A percentile compares a stretch with the other conserved stretches of the same genome.
Evolutionary conservation across 2,797 vertebrate species (phyloP).

Genomic region (Phrynocephalus forsythii): DNA sequence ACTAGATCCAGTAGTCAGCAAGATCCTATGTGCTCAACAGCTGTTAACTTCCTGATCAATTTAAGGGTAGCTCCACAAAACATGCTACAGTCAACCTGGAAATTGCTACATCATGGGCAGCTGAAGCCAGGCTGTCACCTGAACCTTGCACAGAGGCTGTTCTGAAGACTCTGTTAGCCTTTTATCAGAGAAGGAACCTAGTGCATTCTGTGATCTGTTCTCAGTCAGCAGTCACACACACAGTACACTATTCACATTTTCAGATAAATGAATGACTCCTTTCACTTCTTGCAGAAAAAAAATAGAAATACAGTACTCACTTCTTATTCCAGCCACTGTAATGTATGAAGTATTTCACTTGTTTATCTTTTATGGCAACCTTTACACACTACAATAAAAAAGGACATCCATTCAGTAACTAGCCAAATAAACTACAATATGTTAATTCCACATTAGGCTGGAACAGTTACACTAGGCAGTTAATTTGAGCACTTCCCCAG

Average conservation of each 20-base stretch:
- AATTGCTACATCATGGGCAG: too few species aligned
- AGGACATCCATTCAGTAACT: slow-evolving; percentile 52
- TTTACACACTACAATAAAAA: slow-evolving; percentile 92
- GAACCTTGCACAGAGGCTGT: not conserved
- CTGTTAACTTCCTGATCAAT: too few species aligned
- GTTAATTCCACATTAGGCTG: not conserved
- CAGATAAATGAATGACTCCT: not conserved
- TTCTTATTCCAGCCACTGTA: slow-evolving; percentile 99
- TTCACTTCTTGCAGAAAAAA: not conserved
- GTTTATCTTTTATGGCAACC: slow-evolving; percentile 98
- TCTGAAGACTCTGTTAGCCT: not conserved
- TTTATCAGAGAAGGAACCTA: not conserved
- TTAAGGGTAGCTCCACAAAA: not conserved
- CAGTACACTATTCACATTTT: not conserved
- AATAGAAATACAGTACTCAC: slow-evolving; percentile 85
- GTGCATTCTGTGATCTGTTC: not conserved
- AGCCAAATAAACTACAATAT: not conserved
- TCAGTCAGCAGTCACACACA: too few species aligned
- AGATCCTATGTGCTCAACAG: too few species aligned
- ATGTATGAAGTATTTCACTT: slow-evolving; percentile 99
- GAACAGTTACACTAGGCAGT: not conserved
- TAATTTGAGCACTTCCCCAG: not conserved
- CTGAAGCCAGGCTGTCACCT: not conserved
- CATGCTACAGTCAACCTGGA: not conserved
- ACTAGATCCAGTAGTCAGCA: too few species aligned